Conservation (phyloP, 1,140 invertebrate species). For the Meloidogyne chitwoodi region DNA sequence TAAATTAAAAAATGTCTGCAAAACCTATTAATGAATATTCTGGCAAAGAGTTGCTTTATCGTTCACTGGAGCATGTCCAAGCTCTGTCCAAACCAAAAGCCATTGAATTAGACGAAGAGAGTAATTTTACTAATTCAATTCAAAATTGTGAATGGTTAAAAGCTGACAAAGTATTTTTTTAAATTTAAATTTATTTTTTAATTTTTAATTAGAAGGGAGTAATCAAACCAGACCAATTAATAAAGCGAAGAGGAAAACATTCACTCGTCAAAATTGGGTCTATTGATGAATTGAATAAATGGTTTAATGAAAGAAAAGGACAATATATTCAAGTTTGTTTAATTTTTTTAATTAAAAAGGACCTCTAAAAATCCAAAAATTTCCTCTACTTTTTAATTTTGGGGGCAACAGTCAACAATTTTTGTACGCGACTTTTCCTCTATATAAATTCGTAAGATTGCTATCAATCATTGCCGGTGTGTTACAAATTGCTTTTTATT, state of each 20-base stretch:
- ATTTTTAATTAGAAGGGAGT: slow-evolving; percentile 73
- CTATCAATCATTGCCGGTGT: too few species aligned
- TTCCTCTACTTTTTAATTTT: too few species aligned
- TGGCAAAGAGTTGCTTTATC: slow-evolving; percentile 87
- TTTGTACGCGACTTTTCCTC: too few species aligned
- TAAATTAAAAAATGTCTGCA: slow-evolving; percentile 75
- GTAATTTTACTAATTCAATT: slow-evolving; percentile 75
- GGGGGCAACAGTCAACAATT: too few species aligned
- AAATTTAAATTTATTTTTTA: slow-evolving; percentile 19
- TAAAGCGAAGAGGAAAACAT: slow-evolving; percentile 92
- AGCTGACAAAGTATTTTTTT: slow-evolving; percentile 60
- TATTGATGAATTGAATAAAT: slow-evolving; percentile 74
- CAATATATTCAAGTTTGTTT: slow-evolving; percentile 73
- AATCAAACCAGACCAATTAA: slow-evolving; percentile 96
- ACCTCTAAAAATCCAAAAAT: too few species aligned
- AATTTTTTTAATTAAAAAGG: too few species aligned
- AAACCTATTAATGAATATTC: slow-evolving; percentile 94
- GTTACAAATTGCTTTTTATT: too few species aligned
- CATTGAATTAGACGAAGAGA: slow-evolving; percentile 74
- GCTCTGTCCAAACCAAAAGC: slow-evolving; percentile 74
- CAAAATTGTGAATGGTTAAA: slow-evolving; percentile 80
- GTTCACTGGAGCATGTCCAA: slow-evolving; percentile 70
- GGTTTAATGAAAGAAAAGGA: slow-evolving; percentile 80
- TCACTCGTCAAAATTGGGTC: slow-evolving; percentile 92
- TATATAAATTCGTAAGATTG: too few species aligned